Evolutionary conservation across 2,113 vertebrate genomes (phyloP).

Genomic region (Diglossa brunneiventris): DNA sequence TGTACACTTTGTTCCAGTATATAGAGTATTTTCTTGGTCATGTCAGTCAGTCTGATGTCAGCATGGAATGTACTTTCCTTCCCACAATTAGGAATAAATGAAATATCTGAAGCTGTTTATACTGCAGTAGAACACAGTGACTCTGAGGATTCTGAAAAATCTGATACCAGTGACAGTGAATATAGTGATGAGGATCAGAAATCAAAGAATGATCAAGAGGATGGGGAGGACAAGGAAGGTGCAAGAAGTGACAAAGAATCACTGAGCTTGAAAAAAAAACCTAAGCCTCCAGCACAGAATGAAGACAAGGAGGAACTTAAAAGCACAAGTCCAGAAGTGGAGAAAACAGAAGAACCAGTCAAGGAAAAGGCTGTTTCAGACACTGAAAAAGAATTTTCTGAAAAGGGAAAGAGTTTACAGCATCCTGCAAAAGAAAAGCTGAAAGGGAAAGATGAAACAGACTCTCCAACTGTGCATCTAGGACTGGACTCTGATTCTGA

Average conservation of each 20-base stretch:
- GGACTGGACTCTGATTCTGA: conserved; percentile 96
- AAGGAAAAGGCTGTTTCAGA: conserved; percentile 83
- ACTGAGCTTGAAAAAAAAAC: conserved; percentile 76
- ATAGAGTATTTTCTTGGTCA: neutral
- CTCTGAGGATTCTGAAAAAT: conserved; percentile 95
- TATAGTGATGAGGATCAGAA: conserved; percentile 91
- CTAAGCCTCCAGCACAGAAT: conserved; percentile 72
- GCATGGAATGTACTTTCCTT: conserved; percentile 43
- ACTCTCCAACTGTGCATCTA: conserved; percentile 76
- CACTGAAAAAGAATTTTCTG: conserved; percentile 80
- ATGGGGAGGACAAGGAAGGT: conserved; percentile 82
- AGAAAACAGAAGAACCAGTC: conserved; percentile 71
- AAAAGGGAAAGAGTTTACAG: conserved; percentile 81
- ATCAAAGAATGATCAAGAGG: conserved; percentile 82
- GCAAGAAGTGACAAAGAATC: conserved; percentile 76
- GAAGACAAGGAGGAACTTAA: conserved; percentile 83
- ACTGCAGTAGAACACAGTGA: conserved; percentile 92
- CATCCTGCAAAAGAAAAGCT: conserved; percentile 80
- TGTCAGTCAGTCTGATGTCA: conserved; percentile 3
- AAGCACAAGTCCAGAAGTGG: conserved; percentile 51
- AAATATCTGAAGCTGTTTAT: conserved; percentile 93
- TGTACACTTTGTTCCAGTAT: neutral
- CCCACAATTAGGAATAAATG: conserved; percentile 87
- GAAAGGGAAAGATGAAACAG: conserved; percentile 85
- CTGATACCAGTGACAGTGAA: conserved; percentile 93